Base-by-base conservation (phyloP, 2,888 invertebrate genomes). In the Ditula angustiorana region DNA sequence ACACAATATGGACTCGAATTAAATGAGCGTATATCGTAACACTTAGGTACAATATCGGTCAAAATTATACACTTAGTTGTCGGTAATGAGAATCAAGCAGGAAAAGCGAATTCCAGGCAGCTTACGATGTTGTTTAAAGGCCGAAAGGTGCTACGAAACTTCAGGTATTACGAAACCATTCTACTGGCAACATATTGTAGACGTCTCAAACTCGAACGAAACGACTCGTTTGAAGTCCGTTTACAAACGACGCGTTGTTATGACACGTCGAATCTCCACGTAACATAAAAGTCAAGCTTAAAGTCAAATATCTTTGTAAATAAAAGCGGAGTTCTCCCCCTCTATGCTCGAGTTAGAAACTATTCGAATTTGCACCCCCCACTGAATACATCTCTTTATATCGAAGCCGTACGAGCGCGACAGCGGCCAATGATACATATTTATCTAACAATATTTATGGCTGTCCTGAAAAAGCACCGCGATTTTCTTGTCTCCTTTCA, bases 381-480 rank as follows among this genome's bases (percentile, higher is more conserved):
- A 71, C 62, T 55, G 63, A 65, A 68, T 69, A 71, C 70, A 72
- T 77, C 70, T 66, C 66, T 79, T 79, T 80, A 80, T 80, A 82
- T 80, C 80, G 77, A 80, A 77, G 77, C 74, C 75, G 41, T 10
- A 59, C 72, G 70, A 71, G 74, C 80, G 76, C 83, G 88, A 85
- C 88, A 86, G 76, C 80, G 86, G 82, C 80, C 88, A 87, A 86
- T 86, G 86, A 89, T 90, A 90, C 87, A 90, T 90, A 90, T 92
- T 91, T 89, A 90, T 91, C 87, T 88, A 83, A 87, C 83, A 85
- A 85, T 90, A 92, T 92, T 92, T 92, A 92, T 89, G 79, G 81
- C 75, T 70, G 72, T 72, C 75, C 78, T 79, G 81, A 85, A 84
- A 90, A 85, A 82, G 80, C 73, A 74, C 72, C 73, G 78, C 81